Conservation (phyloP, 2,797 vertebrate genomes). For the Morelia viridis region DNA sequence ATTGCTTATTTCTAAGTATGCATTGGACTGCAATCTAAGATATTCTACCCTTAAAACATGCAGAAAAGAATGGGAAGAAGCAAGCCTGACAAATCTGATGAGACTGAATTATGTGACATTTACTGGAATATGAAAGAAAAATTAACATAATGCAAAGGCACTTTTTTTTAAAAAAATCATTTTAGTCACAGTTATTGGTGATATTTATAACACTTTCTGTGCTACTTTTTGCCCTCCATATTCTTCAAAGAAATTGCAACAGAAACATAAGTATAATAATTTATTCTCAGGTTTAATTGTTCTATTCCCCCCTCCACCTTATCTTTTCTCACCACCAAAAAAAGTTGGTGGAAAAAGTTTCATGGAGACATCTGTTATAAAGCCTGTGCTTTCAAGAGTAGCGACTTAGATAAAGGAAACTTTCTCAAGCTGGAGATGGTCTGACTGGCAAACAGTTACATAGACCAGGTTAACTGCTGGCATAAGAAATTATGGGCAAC, state of each 20-base stretch:
- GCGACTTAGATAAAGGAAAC: not conserved
- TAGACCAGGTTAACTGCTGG: not conserved
- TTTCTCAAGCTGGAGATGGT: conserved; percentile 9
- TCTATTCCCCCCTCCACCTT: conserved; percentile 45
- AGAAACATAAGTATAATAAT: conserved; percentile 53
- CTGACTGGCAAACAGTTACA: not conserved
- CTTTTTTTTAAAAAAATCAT: conserved; percentile 35
- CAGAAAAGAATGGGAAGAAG: not conserved
- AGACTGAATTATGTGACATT: conserved; percentile 23
- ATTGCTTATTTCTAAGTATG: not conserved
- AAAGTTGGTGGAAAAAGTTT: conserved; percentile 34
- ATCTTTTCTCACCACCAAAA: conserved; percentile 29
- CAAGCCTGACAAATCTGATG: conserved; percentile 9
- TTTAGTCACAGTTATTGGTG: conserved; percentile 29
- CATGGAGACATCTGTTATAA: conserved; percentile 32
- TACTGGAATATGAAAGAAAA: not conserved
- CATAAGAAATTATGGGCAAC: not conserved
- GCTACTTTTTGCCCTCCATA: conserved; percentile 42
- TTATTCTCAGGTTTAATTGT: conserved; percentile 65
- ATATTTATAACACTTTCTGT: conserved; percentile 40
- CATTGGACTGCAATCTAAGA: not conserved
- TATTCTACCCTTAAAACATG: conserved; percentile 13
- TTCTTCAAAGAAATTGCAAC: conserved; percentile 49
- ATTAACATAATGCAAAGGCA: conserved; percentile 46
- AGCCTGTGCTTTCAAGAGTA: conserved; percentile 22